A percentile compares a stretch with the other conserved stretches of the same genome.
Conservation (phyloP, 1,140 invertebrate genomes). For the Aphidius ervi region DNA sequence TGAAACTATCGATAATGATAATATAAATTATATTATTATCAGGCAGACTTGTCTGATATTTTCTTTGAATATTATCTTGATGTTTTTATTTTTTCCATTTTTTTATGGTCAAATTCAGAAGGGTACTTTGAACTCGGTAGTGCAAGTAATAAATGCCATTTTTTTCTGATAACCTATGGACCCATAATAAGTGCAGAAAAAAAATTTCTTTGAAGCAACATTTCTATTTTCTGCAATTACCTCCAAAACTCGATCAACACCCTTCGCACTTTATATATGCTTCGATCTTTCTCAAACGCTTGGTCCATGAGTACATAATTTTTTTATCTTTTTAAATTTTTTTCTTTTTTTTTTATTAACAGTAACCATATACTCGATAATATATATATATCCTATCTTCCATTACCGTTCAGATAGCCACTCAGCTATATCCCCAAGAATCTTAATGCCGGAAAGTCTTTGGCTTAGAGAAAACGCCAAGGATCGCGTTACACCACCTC, state of each 20-base stretch:
- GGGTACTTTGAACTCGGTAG: constrained; percentile 14
- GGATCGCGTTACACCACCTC: constrained; percentile 9
- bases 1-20: no score
- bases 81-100: constrained; percentile 8
- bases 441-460: constrained; percentile 16
- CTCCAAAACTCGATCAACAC: no score
- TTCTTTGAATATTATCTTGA: no score
- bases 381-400: neutral
- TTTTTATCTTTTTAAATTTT: neutral
- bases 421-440: constrained; percentile 8
- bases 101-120: neutral
- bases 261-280: neutral
- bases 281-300: neutral
- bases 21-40: no score
- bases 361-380: neutral
- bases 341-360: neutral
- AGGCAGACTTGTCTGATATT: no score
- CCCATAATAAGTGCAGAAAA: constrained; percentile 18
- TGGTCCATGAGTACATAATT: neutral
- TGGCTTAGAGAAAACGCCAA: constrained; percentile 11
- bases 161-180: constrained; percentile 26
- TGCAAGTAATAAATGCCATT: constrained; percentile 21
- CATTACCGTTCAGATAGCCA: constrained; percentile 18
- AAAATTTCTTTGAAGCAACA: constrained; percentile 20
- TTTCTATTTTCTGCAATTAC: neutral